phyloP scores from a whole-genome alignment of 2,797 vertebrate species.

The Naso thynnoides region DNA sequence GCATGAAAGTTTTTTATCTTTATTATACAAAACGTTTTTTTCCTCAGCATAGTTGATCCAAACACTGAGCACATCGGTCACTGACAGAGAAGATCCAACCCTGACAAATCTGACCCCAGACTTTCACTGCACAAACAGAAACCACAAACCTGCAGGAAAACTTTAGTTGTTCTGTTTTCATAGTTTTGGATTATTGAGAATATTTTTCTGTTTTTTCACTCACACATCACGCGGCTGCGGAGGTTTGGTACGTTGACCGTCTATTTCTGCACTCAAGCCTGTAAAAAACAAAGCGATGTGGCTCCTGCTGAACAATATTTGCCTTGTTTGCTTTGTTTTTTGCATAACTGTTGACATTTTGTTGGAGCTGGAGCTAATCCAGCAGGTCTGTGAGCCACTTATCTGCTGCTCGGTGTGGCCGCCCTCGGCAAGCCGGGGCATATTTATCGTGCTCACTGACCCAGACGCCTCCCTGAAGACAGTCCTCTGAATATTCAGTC shows the following conservation, averaged over 20 bases:
- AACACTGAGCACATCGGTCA: too few species aligned
- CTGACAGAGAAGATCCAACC: too few species aligned
- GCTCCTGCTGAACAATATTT: conserved; percentile 10
- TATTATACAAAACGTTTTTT: too few species aligned
- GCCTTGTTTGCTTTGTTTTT: conserved; percentile 39
- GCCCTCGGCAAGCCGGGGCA: conserved; percentile 19
- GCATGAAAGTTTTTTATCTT: too few species aligned
- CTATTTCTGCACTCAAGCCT: conserved; percentile 3
- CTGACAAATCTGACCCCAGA: too few species aligned
- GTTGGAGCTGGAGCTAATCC: conserved; percentile 48
- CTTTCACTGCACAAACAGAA: too few species aligned
- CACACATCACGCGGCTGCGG: conserved; percentile 1
- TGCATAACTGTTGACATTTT: conserved; percentile 60
- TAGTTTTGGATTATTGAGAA: background rate
- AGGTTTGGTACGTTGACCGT: background rate
- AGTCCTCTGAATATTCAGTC: conserved; percentile 31
- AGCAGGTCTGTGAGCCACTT: conserved; percentile 42
- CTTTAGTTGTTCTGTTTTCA: background rate
- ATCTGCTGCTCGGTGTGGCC: conserved; percentile 31
- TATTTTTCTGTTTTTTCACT: background rate
- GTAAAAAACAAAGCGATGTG: conserved; percentile 2
- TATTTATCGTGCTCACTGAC: conserved; percentile 43
- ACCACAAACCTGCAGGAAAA: too few species aligned
- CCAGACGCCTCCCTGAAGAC: conserved; percentile 27
- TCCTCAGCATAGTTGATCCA: too few species aligned